Evolutionary conservation across 2,888 invertebrate genomes (phyloP).

Genomic region (Lithosia quadra): DNA sequence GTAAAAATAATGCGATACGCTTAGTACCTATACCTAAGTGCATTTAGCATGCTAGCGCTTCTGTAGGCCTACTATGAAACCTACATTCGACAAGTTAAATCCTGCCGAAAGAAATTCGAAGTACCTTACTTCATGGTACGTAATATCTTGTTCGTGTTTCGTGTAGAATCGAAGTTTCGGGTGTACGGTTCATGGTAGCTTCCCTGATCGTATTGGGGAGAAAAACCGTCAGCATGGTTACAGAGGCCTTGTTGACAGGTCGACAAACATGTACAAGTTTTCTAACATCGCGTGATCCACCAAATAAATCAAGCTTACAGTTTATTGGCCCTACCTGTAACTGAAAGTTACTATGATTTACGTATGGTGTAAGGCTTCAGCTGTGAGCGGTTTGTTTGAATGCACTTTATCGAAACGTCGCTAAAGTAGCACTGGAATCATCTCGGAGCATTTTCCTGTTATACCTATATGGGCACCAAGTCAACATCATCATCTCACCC

Average conservation of each 20-base stretch:
- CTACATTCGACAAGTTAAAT: neutral
- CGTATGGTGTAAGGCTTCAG: slow-evolving; percentile 32
- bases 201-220: slow-evolving; percentile 1
- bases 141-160: neutral
- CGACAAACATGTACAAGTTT: slow-evolving; percentile 58
- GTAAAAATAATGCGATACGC: slow-evolving; percentile 9
- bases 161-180: neutral
- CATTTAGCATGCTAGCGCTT: neutral
- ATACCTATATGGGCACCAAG: no score
- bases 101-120: neutral
- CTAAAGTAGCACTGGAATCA: neutral
- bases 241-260: slow-evolving; percentile 46
- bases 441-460: no score
- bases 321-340: slow-evolving; percentile 73
- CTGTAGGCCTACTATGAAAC: neutral
- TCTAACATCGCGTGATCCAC: slow-evolving; percentile 79
- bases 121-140: neutral
- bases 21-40: neutral
- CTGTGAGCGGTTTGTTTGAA: slow-evolving; percentile 11
- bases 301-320: slow-evolving; percentile 66
- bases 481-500: no score
- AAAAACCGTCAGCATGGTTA: slow-evolving; percentile 13
- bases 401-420: neutral
- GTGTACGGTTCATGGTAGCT: neutral
- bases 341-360: slow-evolving; percentile 60